Percentiles rank a stretch among this genome's conserved stretches.
phyloP scores from a whole-genome alignment of 2,797 vertebrate species.

The Dermochelys coriacea region DNA sequence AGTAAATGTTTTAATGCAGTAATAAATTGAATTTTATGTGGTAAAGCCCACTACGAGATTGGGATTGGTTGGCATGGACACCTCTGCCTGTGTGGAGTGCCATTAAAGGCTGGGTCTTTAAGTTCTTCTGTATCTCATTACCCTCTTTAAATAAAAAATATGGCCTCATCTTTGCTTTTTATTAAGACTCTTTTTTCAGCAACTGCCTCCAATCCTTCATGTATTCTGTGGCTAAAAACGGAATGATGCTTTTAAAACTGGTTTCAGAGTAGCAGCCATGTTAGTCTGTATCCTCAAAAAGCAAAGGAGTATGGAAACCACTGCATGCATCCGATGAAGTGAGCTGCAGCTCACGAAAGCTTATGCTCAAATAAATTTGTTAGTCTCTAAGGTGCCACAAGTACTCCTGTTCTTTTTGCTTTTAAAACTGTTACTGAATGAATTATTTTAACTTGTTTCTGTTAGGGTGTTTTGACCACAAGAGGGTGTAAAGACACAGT shows the following conservation, averaged over 20 bases:
- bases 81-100: neutral
- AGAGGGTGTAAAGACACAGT: slow-evolving; percentile 65
- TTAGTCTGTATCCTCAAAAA: too few relatives aligned
- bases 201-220: neutral
- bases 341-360: too few relatives aligned
- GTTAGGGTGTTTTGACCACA: slow-evolving; percentile 41
- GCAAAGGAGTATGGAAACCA: too few relatives aligned
- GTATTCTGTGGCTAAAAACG: neutral
- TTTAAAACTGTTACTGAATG: neutral
- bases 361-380: too few relatives aligned
- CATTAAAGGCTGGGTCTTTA: neutral
- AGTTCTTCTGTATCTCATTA: neutral
- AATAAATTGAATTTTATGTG: neutral
- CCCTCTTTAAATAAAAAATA: neutral
- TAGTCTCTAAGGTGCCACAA: too few relatives aligned
- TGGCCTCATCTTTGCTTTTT: neutral
- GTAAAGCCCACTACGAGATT: neutral
- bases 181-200: neutral
- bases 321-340: too few relatives aligned
- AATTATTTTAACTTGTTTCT: neutral
- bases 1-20: neutral
- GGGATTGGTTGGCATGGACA: rapidly evolving
- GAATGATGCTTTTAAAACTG: neutral
- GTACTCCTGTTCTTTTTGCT: too few relatives aligned
- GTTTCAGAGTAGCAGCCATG: too few relatives aligned